phyloP scores from a whole-genome alignment of 2,113 vertebrate species.

The Gallinago paraguaiae region DNA sequence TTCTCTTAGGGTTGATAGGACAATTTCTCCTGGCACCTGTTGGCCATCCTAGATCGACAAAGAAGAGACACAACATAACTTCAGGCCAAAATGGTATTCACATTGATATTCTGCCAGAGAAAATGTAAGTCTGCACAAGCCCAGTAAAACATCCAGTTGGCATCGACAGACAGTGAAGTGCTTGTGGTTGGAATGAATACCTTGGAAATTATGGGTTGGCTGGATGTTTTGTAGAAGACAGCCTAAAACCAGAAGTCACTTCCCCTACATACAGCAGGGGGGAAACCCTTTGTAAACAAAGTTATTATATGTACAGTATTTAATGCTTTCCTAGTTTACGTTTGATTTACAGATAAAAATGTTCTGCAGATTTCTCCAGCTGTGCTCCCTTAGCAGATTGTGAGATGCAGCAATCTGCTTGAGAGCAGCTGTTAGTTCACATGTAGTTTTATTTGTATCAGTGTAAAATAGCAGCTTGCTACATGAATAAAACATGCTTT shows the following conservation, averaged over 20 bases:
- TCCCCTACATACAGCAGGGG: not conserved
- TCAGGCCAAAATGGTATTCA: not conserved
- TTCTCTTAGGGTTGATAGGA: not conserved
- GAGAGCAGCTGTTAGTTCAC: constrained; percentile 72
- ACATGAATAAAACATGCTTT: constrained; percentile 73
- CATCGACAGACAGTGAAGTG: not conserved
- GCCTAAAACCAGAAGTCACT: not conserved
- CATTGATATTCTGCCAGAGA: not conserved
- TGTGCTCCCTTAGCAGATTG: constrained; percentile 54
- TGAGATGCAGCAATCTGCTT: constrained; percentile 43
- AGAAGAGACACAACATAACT: not conserved
- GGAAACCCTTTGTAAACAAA: not conserved
- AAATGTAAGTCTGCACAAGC: not conserved
- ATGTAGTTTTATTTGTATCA: constrained; percentile 67
- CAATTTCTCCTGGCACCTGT: not conserved
- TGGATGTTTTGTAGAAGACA: not conserved
- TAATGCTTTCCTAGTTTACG: constrained; percentile 39
- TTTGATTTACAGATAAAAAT: constrained; percentile 71
- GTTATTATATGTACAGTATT: not conserved
- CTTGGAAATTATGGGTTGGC: not conserved
- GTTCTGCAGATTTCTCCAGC: constrained; percentile 65
- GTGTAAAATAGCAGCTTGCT: constrained; percentile 65
- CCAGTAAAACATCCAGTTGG: not conserved
- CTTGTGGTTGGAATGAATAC: not conserved
- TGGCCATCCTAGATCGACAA: not conserved